Evolutionary conservation across 2,797 vertebrate species (phyloP), one percentile per base, ranked within the genome.

Genomic region (Pygocentrus nattereri): DNA sequence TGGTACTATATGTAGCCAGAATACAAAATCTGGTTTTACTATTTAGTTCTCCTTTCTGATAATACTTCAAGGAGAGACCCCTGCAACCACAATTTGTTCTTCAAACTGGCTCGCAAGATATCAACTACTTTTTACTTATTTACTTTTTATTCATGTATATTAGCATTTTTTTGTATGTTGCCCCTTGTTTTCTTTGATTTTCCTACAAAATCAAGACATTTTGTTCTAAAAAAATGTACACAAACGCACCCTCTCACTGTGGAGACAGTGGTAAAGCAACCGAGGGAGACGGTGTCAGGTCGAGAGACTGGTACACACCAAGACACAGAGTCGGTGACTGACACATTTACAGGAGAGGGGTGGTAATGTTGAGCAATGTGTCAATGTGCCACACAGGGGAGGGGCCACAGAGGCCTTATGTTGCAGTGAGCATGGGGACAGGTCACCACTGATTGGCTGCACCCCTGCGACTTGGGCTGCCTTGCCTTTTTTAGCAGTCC

Each of bases 401-500:
- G 84, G 88, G 87, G 85, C 59, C 30, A 65, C 80, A 56, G 25
- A 2, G 31, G 72, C 85, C 88, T 90, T 92, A 91, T 91, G 93
- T 94, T 87, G 87, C 93, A 89, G 88, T 83, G 83, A 94, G 92
- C 92, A 92, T 93, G 93, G 92, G 74, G 76, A 92, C 92, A 92
- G 94, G 93, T 93, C 93, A 93, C 91, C 89, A 74, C 5, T 88
- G 90, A 97, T 96, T 97, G 95, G 95, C 94, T 96, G 92, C 90
- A 90, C 89, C 93, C 94, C 92, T 94, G 94, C 94, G 93, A 95
- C 95, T 96, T 96, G 95, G 96, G 94, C 95, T 96, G 95, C 95
- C 94, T 97, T 97, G 95, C 96, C 96, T 96, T 97, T 96, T 96
- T 96, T 97, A 97, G 95, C 92, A 91, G 92, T 95, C 94, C 94